Conservation (phyloP, 2,113 vertebrate species). For the Thamnophis sirtalis region DNA sequence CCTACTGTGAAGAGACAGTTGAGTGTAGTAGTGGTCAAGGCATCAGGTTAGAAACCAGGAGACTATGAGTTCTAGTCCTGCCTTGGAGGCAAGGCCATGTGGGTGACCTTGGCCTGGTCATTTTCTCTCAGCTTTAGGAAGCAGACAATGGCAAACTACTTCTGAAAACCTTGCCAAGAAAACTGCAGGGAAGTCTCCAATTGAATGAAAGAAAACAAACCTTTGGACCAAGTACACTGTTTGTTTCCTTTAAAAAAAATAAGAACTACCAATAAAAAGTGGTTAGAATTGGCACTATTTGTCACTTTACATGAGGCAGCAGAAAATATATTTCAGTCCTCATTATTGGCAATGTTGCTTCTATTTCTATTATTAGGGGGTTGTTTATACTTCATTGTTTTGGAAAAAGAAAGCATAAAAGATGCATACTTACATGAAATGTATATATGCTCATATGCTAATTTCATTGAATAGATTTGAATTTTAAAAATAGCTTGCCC, state of each 20-base stretch:
- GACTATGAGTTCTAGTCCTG: background rate
- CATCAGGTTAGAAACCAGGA: background rate
- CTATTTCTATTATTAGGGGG: background rate
- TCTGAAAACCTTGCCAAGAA: too few species aligned
- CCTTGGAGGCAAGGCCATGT: background rate
- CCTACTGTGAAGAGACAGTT: background rate
- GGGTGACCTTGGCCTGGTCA: background rate
- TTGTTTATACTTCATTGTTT: background rate
- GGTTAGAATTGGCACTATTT: background rate
- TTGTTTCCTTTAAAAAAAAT: background rate
- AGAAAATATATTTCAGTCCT: background rate
- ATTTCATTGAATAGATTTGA: background rate
- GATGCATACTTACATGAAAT: background rate
- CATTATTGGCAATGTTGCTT: background rate
- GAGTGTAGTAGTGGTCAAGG: background rate
- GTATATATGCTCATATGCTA: background rate
- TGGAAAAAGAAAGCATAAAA: background rate
- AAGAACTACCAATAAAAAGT: background rate
- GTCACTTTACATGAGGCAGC: background rate
- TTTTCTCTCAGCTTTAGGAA: background rate
- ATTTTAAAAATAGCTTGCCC: background rate
- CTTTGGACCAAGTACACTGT: background rate
- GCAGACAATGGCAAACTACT: too few species aligned
- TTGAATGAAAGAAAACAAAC: background rate
- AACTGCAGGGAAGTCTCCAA: background rate